Percentiles rank a stretch among this genome's conserved stretches.
phyloP scores from a whole-genome alignment of 1,140 invertebrate species.

The Plutomurus gul region DNA sequence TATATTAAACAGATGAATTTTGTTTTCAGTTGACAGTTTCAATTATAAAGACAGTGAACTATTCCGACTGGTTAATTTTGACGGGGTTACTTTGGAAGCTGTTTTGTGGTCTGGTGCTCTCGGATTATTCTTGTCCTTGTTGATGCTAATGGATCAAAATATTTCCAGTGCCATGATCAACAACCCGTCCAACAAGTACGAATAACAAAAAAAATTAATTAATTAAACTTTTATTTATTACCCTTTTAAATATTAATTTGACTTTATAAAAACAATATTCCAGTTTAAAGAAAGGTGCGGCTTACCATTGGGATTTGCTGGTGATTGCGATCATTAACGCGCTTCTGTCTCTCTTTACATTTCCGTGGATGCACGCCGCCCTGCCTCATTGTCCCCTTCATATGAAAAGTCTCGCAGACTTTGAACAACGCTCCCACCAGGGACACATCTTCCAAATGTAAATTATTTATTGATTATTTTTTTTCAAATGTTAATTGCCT shows the following conservation, averaged over 20 bases:
- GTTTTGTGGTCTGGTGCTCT: constrained; percentile 63
- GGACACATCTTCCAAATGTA: constrained; percentile 59
- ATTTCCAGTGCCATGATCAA: constrained; percentile 70
- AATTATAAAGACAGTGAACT: constrained; percentile 41
- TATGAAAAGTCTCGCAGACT: constrained; percentile 67
- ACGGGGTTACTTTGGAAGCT: constrained; percentile 58
- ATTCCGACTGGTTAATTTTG: constrained; percentile 59
- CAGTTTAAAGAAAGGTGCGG: constrained; percentile 67
- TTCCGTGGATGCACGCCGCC: constrained; percentile 65
- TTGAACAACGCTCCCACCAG: constrained; percentile 68
- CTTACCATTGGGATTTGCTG: constrained; percentile 69
- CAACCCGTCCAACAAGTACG: constrained; percentile 68
- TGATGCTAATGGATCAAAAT: constrained; percentile 74
- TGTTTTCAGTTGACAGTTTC: background rate
- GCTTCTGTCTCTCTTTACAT: constrained; percentile 65
- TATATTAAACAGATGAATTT: too few relatives aligned
- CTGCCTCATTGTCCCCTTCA: constrained; percentile 69
- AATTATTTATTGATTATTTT: too few relatives aligned
- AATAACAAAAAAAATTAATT: background rate
- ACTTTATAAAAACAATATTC: too few relatives aligned
- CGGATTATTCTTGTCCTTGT: constrained; percentile 67
- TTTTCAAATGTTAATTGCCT: too few relatives aligned
- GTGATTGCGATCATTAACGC: constrained; percentile 67
- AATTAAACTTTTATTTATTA: background rate
- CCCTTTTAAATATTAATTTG: background rate